A percentile compares a stretch with the other conserved stretches of the same genome.
These are phyloP conservation scores for Idaea straminata DNA, from an alignment of 2,888 invertebrate genomes.

Conservation along the genomic window DNA sequence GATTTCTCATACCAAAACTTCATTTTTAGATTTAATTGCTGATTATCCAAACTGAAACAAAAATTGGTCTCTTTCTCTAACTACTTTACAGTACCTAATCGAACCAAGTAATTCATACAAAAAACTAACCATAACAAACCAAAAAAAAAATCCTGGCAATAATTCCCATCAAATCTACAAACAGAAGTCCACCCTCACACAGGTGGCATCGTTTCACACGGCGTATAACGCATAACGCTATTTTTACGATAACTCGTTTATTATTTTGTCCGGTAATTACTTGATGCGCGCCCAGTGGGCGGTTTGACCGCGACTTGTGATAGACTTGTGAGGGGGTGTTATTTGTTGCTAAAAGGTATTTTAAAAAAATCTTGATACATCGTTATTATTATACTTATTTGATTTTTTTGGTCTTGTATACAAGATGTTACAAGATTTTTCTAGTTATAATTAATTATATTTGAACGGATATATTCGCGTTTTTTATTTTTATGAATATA, in stretches of 20 bases:
- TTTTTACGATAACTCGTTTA: constrained; percentile 70
- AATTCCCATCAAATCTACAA: constrained; percentile 30
- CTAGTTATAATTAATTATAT: too few relatives aligned
- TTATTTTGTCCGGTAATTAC: constrained; percentile 68
- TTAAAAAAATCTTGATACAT: too few relatives aligned
- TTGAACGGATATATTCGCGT: too few relatives aligned
- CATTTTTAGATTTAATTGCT: too few relatives aligned
- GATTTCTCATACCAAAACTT: too few relatives aligned
- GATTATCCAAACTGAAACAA: too few relatives aligned
- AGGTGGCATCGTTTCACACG: constrained; percentile 77
- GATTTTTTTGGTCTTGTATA: too few relatives aligned
- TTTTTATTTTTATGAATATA: too few relatives aligned
- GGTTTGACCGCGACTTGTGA: constrained; percentile 12
- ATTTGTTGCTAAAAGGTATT: background rate
- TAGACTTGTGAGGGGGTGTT: background rate
- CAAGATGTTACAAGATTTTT: too few relatives aligned
- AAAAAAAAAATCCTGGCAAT: constrained; percentile 17
- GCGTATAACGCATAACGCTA: constrained; percentile 43
- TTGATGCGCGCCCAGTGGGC: constrained; percentile 51
- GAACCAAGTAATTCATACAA: background rate
- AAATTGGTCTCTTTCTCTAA: background rate
- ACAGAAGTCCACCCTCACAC: constrained; percentile 47
- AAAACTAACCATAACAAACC: background rate
- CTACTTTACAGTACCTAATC: too few relatives aligned
- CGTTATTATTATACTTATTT: too few relatives aligned